Conservation (phyloP, 1,140 invertebrate genomes). For the Popillia japonica region DNA sequence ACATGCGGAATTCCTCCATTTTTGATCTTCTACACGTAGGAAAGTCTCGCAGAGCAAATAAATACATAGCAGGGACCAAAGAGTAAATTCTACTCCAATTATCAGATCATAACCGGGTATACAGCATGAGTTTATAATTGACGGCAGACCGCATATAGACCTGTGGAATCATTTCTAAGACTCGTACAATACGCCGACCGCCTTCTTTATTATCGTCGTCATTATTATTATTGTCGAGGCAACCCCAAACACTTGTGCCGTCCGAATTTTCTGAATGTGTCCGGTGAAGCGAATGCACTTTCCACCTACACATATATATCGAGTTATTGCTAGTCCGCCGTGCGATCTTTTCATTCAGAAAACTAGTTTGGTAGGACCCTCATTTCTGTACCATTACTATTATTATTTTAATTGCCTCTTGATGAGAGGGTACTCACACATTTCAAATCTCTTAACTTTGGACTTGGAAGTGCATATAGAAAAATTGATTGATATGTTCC, state of each 20-base stretch:
- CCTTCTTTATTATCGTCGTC: constrained; percentile 24
- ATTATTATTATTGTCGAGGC: constrained; percentile 27
- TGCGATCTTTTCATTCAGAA: constrained; percentile 26
- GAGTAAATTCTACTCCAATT: constrained; percentile 35
- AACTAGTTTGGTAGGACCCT: constrained; percentile 18
- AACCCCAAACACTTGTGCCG: constrained; percentile 25
- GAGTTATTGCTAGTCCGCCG: neutral
- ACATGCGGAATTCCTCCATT: constrained; percentile 22
- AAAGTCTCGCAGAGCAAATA: neutral
- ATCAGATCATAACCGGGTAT: constrained; percentile 29
- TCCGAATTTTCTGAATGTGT: constrained; percentile 29
- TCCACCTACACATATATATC: constrained; percentile 9
- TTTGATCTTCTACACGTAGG: neutral
- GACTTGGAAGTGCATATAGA: neutral
- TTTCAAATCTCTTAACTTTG: constrained; percentile 28
- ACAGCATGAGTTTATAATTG: constrained; percentile 28
- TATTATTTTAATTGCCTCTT: constrained; percentile 33
- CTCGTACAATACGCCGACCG: neutral
- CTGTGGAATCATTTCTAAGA: constrained; percentile 9
- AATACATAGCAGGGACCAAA: constrained; percentile 8
- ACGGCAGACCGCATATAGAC: constrained; percentile 17
- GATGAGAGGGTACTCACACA: neutral
- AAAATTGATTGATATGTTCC: constrained; percentile 9
- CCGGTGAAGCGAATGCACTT: constrained; percentile 32
- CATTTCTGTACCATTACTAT: neutral